phyloP scores from a whole-genome alignment of 2,113 vertebrate genomes.

The Actenoides lindsayi region DNA sequence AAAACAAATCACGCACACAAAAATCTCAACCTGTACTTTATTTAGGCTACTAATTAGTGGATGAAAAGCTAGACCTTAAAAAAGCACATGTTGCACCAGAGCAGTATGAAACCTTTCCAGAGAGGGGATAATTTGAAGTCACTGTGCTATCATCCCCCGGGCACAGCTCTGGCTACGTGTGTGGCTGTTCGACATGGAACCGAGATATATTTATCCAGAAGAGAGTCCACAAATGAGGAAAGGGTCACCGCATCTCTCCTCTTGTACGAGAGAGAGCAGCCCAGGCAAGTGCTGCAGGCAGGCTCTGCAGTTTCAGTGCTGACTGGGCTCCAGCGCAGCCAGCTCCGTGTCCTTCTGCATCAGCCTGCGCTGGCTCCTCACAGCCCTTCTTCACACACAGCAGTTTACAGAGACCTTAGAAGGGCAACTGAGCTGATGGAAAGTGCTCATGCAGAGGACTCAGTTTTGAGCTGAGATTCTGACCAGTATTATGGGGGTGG shows the following conservation, averaged over 20 bases:
- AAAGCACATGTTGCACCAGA: background rate
- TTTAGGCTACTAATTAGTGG: constrained; percentile 30
- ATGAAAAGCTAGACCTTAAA: background rate
- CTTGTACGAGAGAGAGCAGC: background rate
- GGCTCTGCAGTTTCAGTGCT: background rate
- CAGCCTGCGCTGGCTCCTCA: background rate
- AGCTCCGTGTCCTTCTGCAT: background rate
- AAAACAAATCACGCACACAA: background rate
- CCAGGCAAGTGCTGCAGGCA: background rate
- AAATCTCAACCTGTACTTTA: background rate
- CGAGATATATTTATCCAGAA: background rate
- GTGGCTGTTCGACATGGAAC: background rate
- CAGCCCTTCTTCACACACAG: background rate
- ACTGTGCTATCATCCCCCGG: background rate
- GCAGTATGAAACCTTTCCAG: background rate
- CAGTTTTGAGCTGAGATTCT: background rate
- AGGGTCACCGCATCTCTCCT: background rate
- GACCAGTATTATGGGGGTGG: background rate
- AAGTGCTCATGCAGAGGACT: background rate
- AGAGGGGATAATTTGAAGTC: background rate
- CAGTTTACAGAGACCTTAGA: background rate
- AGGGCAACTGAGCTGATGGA: background rate
- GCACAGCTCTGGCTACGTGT: background rate
- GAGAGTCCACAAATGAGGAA: background rate
- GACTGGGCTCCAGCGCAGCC: background rate